Evolutionary conservation across 2,888 invertebrate genomes (phyloP).

Genomic region (Epinotia nisella): DNA sequence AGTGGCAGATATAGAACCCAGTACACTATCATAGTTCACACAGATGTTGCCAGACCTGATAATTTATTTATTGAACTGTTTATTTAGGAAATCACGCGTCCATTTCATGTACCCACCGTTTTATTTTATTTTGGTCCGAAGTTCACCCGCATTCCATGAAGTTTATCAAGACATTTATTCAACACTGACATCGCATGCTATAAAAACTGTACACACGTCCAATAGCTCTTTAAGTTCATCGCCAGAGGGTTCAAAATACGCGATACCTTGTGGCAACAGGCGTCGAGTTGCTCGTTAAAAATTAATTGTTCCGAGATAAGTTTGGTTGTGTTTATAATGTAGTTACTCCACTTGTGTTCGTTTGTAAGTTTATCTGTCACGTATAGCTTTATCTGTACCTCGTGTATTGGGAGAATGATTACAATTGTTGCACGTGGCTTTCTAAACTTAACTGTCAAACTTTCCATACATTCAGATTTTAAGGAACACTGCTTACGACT

Average conservation of each 20-base stretch:
- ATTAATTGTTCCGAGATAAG: slow-evolving; percentile 46
- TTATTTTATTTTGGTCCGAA: slow-evolving; percentile 33
- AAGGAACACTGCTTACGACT: too few relatives aligned
- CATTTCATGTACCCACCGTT: not conserved
- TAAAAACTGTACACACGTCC: not conserved
- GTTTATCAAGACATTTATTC: slow-evolving; percentile 20
- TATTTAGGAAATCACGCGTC: slow-evolving; percentile 24
- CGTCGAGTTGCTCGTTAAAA: slow-evolving; percentile 42
- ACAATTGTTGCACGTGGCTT: not conserved
- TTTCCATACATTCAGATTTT: too few relatives aligned
- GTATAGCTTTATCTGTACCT: slow-evolving; percentile 19
- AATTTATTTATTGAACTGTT: not conserved
- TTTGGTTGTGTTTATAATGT: slow-evolving; percentile 22
- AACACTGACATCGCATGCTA: slow-evolving; percentile 20
- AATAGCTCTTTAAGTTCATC: not conserved
- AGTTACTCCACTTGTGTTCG: slow-evolving; percentile 8
- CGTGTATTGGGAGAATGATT: slow-evolving; percentile 1
- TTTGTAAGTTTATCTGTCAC: slow-evolving; percentile 27
- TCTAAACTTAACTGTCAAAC: too few relatives aligned
- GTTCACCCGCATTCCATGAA: slow-evolving; percentile 27
- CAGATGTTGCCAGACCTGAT: too few relatives aligned
- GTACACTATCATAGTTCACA: too few relatives aligned
- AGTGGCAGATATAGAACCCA: too few relatives aligned
- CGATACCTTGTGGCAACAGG: not conserved
- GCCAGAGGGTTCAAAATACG: slow-evolving; percentile 5